Base-by-base conservation (phyloP, 2,113 vertebrate species). In the Cygnus atratus region DNA sequence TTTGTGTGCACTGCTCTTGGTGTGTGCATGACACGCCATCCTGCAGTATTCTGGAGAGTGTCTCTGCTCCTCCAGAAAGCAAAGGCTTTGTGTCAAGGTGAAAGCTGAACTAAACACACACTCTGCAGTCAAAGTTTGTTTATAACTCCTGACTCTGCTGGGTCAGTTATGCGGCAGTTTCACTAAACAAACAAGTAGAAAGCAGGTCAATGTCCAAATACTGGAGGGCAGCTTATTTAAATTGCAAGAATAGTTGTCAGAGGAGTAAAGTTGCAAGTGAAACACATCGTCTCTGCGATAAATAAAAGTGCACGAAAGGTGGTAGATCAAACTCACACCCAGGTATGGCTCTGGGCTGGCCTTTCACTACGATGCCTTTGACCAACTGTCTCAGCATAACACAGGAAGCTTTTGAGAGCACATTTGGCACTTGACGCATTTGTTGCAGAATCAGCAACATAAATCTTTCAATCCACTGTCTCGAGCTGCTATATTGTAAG, bases 161-260 rank as follows among this genome's bases (percentile, higher is more conserved):
- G 93, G 37, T 90, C 89, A 95, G 78, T 94, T 93, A 55, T 13
- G 55, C 1, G 24, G 74, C 94, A 94, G 91, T 92, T 95, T 95
- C 89, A 85, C 92, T 96, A 88, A 96, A 95, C 89, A 97, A 96
- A 96, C 78, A 96, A 80, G 87, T 62, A 94, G 88, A 95, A 88
- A 90, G 86, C 71, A 80, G 96, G 92, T 90, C 96, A 96, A 95
- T 68, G 96, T 97, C 89, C 96, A 95, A 81, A 88, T 33, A 37
- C 75, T 81, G 75, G 25, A 83, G 57, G 33, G 81, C 57, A 85
- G 78, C 67, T 87, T 43, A 71, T 87, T 97, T 57, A 67, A 94
- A 74, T 78, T 52, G 29, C 84, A 88, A 81, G 77, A 57, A 5
- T 5, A 65, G 66, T 8, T 81, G 89, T 8, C 68, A 78, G 55